Conservation (phyloP, 2,113 vertebrate species). For the Catharus fuscescens region DNA sequence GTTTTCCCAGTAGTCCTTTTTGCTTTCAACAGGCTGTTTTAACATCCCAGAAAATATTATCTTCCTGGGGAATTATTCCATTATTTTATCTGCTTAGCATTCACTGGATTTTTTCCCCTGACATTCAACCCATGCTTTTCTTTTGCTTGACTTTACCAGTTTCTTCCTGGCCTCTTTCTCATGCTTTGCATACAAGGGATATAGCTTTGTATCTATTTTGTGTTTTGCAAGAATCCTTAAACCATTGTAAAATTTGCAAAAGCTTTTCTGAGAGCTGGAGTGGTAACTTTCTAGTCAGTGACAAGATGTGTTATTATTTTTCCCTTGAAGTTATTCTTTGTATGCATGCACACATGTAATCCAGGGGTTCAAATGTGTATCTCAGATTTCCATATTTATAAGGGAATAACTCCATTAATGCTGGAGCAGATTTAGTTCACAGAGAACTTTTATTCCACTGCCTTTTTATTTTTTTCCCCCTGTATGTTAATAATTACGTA, state of each 20-base stretch:
- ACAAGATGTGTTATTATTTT: neutral
- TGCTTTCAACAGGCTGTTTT: conserved; percentile 7
- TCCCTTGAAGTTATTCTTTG: neutral
- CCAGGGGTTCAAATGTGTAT: neutral
- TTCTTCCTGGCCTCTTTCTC: neutral
- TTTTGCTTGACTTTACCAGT: neutral
- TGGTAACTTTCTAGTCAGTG: neutral
- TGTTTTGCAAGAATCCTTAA: neutral
- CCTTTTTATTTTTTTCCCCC: fast-evolving
- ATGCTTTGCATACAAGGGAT: neutral
- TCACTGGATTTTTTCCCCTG: neutral
- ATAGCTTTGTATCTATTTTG: neutral
- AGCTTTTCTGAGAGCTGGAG: neutral
- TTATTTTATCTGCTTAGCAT: conserved; percentile 7
- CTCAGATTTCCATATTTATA: neutral
- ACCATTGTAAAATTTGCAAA: neutral
- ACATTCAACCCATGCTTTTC: neutral
- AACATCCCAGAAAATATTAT: neutral
- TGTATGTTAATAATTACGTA: neutral
- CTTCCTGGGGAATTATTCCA: conserved; percentile 1
- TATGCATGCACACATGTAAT: neutral
- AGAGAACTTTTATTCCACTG: neutral
- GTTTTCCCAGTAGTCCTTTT: neutral
- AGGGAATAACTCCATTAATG: neutral
- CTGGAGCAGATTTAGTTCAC: neutral